These are phyloP conservation scores for Stramonita haemastoma DNA, from an alignment of 2,888 invertebrate species.

Conservation along the genomic window DNA sequence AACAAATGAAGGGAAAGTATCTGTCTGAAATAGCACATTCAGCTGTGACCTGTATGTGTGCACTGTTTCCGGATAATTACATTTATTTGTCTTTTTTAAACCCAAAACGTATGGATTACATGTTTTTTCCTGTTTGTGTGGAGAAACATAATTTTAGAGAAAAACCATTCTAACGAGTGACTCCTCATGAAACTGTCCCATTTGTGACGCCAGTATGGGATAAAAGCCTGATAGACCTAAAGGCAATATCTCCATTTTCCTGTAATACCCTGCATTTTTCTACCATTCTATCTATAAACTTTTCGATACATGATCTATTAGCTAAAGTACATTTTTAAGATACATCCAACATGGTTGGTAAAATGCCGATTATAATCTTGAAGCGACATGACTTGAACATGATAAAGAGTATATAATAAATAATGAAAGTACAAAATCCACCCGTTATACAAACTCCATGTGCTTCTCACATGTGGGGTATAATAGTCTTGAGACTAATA, in stretches of 20 bases:
- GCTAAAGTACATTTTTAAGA: not conserved
- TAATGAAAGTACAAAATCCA: not conserved
- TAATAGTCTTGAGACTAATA: not conserved
- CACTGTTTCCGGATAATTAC: not conserved
- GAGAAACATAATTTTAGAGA: not conserved
- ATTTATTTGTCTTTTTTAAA: not conserved
- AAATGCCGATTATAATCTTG: not conserved
- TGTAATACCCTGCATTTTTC: not conserved
- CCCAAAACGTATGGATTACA: not conserved
- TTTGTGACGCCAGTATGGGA: not conserved
- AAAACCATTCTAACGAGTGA: not conserved
- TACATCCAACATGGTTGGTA: too few species aligned
- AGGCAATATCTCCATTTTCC: not conserved
- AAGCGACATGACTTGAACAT: not conserved
- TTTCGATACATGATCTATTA: not conserved
- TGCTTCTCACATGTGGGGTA: too few species aligned
- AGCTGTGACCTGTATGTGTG: not conserved
- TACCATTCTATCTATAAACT: too few species aligned
- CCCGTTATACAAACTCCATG: not conserved
- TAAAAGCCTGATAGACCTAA: not conserved
- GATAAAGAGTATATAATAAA: not conserved
- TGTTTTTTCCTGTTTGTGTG: not conserved
- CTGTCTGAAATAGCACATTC: not conserved
- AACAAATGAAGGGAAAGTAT: not conserved
- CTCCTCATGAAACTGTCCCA: not conserved